Conservation (phyloP, 2,113 vertebrate species). For the Shinisaurus crocodilurus region DNA sequence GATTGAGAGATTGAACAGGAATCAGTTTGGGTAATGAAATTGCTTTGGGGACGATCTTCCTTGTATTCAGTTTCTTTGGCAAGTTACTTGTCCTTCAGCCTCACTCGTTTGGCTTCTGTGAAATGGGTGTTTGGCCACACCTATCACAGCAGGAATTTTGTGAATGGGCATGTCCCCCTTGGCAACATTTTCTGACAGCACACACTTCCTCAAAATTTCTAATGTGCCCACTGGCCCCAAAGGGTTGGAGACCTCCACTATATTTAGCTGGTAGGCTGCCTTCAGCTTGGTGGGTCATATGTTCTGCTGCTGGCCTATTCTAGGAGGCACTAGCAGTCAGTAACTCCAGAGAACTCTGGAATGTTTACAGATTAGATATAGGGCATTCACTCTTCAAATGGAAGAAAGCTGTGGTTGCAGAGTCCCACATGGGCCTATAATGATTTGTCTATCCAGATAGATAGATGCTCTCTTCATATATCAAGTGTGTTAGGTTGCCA, state of each 20-base stretch:
- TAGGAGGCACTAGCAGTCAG: background rate
- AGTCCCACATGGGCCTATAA: background rate
- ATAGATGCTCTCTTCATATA: background rate
- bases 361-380: background rate
- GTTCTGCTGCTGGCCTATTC: background rate
- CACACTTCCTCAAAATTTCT: background rate
- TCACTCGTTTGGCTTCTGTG: background rate
- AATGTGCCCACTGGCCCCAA: background rate
- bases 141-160: background rate
- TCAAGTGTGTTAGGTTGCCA: background rate
- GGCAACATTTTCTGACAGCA: background rate
- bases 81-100: background rate
- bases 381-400: background rate
- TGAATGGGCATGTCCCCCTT: background rate
- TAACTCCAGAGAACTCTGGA: background rate
- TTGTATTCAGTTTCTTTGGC: background rate
- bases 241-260: background rate
- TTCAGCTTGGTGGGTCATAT: background rate
- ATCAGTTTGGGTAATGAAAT: background rate
- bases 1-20: background rate
- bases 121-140: background rate
- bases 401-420: background rate
- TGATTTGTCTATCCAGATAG: background rate
- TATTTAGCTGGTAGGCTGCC: background rate
- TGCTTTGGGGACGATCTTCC: background rate